Evolutionary conservation across 37 sponge, comb jelly and placozoan genomes (phyloP), one percentile per base, ranked within the genome.

Genomic region (Theonella swinhoei): DNA sequence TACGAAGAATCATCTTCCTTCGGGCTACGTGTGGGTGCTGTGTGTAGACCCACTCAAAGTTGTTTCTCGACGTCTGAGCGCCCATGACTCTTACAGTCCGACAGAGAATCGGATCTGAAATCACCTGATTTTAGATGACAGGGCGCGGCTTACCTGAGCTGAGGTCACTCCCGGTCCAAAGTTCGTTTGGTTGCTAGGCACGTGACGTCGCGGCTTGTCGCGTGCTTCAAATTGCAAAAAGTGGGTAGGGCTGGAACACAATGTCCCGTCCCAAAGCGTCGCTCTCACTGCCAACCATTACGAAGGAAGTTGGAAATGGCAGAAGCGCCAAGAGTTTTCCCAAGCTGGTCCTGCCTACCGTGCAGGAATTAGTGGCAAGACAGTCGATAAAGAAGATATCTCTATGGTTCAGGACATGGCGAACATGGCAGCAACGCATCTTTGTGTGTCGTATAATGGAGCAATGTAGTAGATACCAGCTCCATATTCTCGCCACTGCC

Each of bases 21-120:
- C 99, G 77, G 29, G 87, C 82, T 0, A 97, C 92, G 67, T 99
- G 99, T 39, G 99, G 99, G n/a, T 99, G 96, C 42, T 99, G 89
- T 30, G 95, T 91, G 78, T 96, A 93, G 30, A 91, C 91, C 96
- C 98, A 99, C 77, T 97, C 94, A 67, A 99, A 99, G 64, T 95
- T 96, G 40, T 78, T 76, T 29, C 90, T 82, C 0, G 90, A 89
- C 23, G 86, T 59, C 35, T 82, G 72, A 31, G 81, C 89, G 4
- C 94, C 94, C 94, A 93, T 93, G 62, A 34, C 59, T 41, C 68
- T 20, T 28, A 66, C 19, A 22, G 60, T 22, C n/a, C n/a, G n/a
- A n/a, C n/a, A n/a, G n/a, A n/a, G n/a, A n/a, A n/a, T n/a, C n/a
- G n/a, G n/a, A n/a, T n/a, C n/a, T n/a, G n/a, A n/a, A n/a, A n/a